Evolutionary conservation across 2,113 vertebrate species (phyloP).

Genomic region (Zapus hudsonius): DNA sequence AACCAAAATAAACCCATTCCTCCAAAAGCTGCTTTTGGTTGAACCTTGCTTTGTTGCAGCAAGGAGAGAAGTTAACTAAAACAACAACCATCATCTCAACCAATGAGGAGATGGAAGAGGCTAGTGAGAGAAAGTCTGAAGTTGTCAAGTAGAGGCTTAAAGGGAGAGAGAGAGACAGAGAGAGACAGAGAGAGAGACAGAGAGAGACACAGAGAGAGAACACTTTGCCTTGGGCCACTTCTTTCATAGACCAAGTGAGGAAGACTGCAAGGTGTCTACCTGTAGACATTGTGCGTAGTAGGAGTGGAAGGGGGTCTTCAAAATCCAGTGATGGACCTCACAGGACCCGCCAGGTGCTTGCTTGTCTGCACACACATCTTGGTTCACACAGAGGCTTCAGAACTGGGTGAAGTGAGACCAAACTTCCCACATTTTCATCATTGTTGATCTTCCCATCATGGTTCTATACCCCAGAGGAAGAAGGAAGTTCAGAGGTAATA

Average conservation of each 20-base stretch:
- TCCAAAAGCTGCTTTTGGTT: too few species aligned
- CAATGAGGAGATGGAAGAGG: neutral
- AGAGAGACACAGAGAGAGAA: neutral
- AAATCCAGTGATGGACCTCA: neutral
- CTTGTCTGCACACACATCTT: neutral
- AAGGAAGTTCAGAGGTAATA: neutral
- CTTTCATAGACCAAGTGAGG: neutral
- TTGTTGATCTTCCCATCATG: too few species aligned
- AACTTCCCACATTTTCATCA: neutral
- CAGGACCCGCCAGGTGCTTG: fast-evolving
- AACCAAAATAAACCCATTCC: too few species aligned
- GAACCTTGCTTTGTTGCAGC: too few species aligned
- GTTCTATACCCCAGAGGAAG: neutral
- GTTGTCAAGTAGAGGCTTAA: neutral
- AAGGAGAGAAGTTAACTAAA: too few species aligned
- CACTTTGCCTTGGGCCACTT: neutral
- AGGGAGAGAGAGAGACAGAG: too few species aligned
- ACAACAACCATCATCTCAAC: neutral
- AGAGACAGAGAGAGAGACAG: too few species aligned
- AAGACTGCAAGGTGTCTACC: neutral
- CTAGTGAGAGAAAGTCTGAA: neutral
- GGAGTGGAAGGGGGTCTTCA: neutral
- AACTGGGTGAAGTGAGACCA: neutral
- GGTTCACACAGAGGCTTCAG: neutral
- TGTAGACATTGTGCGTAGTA: fast-evolving